These are phyloP conservation scores for Parnassius apollo DNA, from an alignment of 2,888 invertebrate species.

Conservation along the genomic window DNA sequence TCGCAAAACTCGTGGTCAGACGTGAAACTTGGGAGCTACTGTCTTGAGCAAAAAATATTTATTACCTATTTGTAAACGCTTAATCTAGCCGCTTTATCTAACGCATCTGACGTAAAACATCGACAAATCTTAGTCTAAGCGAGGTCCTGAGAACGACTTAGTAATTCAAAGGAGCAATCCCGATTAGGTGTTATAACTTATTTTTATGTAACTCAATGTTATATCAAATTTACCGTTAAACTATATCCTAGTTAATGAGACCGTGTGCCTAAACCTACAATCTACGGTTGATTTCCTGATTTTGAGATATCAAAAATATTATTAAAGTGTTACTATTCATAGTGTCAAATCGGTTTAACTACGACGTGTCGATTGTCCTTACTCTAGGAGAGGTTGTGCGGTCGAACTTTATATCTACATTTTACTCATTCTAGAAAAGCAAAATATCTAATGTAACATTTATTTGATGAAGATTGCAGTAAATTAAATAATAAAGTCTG, in stretches of 20 bases:
- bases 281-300: constrained; percentile 11
- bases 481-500: neutral
- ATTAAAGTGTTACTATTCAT: constrained; percentile 6
- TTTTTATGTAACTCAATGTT: neutral
- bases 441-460: constrained; percentile 6
- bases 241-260: constrained; percentile 9
- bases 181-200: neutral
- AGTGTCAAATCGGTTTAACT: constrained; percentile 6
- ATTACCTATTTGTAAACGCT: neutral
- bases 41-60: constrained; percentile 12
- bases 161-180: neutral
- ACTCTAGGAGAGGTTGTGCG: constrained; percentile 16
- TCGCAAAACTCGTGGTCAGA: neutral
- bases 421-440: constrained; percentile 14
- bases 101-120: neutral
- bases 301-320: neutral
- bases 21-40: constrained; percentile 3
- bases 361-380: constrained; percentile 11
- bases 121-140: constrained; percentile 7
- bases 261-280: constrained; percentile 11
- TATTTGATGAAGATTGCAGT: constrained; percentile 2
- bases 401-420: constrained; percentile 14
- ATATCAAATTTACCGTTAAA: constrained; percentile 13
- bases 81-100: constrained; percentile 5
- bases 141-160: constrained; percentile 17